Conservation (phyloP, 2,113 vertebrate species). For the Rhea americana region DNA sequence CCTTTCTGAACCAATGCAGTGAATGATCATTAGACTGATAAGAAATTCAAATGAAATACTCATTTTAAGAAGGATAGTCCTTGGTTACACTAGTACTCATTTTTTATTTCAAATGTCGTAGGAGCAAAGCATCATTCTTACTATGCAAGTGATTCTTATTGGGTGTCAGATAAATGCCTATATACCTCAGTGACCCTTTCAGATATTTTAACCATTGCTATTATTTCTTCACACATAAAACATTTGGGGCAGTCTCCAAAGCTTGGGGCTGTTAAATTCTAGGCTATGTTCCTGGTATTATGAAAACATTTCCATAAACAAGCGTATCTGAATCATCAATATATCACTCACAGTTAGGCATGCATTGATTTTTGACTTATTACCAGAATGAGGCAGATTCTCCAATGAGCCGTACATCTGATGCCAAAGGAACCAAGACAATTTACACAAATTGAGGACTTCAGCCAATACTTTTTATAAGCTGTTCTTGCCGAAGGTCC, state of each 20-base stretch:
- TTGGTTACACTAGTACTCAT: not conserved
- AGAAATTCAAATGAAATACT: not conserved
- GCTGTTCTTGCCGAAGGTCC: slow-evolving; percentile 10
- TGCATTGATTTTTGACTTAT: slow-evolving; percentile 35
- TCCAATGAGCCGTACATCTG: not conserved
- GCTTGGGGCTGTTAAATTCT: not conserved
- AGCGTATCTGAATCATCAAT: not conserved
- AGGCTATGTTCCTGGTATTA: not conserved
- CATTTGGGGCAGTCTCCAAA: not conserved
- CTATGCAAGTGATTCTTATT: not conserved
- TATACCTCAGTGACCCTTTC: not conserved
- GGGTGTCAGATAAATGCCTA: not conserved
- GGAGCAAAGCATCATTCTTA: not conserved
- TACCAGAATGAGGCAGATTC: slow-evolving; percentile 11
- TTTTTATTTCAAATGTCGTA: not conserved
- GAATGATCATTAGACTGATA: not conserved
- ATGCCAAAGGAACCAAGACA: slow-evolving; percentile 23
- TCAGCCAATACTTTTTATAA: slow-evolving; percentile 36
- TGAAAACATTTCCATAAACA: not conserved
- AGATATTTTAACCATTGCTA: not conserved
- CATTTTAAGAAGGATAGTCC: not conserved
- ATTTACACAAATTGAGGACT: slow-evolving; percentile 40
- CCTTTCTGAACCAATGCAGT: not conserved
- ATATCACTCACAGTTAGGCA: not conserved
- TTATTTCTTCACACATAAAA: not conserved